phyloP scores from a whole-genome alignment of 2,797 vertebrate genomes.

The Oryzias dopingdopingensis region DNA sequence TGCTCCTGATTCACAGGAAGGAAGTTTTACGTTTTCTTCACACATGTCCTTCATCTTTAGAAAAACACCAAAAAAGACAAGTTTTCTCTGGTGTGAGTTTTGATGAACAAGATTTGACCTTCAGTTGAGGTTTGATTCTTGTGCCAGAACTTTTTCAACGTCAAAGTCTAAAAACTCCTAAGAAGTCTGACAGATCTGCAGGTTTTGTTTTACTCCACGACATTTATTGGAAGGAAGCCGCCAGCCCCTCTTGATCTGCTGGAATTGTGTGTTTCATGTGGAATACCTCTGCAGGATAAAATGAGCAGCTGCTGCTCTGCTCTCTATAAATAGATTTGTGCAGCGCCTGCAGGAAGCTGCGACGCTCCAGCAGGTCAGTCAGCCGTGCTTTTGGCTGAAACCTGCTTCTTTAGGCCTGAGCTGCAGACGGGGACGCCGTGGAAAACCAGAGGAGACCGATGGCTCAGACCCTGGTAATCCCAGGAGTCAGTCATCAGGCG shows the following conservation, averaged over 20 bases:
- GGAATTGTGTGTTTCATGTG: no score
- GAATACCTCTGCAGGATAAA: no score
- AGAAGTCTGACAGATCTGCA: constrained; percentile 20
- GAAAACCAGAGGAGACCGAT: constrained; percentile 6
- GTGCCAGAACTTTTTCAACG: constrained; percentile 20
- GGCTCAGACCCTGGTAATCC: constrained; percentile 7
- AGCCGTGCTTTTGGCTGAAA: constrained; percentile 9
- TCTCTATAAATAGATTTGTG: constrained; percentile 43
- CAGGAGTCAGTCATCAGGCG: constrained; percentile 8
- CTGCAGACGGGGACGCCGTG: background rate
- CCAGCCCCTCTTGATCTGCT: background rate
- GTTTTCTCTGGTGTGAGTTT: no score
- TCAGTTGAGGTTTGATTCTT: background rate
- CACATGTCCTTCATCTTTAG: no score
- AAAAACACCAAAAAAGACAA: no score
- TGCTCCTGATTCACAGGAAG: no score
- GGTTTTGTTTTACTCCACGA: constrained; percentile 2
- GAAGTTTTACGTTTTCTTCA: no score
- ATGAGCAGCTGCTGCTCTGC: constrained; percentile 22
- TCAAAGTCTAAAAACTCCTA: constrained; percentile 20
- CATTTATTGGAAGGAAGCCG: background rate
- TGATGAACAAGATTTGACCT: no score
- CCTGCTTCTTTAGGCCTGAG: constrained; percentile 30
- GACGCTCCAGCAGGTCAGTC: constrained; percentile 57
- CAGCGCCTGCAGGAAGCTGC: constrained; percentile 31